Percentiles rank a stretch among this genome's conserved stretches.
Conservation (phyloP, 2,113 vertebrate species). For the Tylochromis polylepis region DNA sequence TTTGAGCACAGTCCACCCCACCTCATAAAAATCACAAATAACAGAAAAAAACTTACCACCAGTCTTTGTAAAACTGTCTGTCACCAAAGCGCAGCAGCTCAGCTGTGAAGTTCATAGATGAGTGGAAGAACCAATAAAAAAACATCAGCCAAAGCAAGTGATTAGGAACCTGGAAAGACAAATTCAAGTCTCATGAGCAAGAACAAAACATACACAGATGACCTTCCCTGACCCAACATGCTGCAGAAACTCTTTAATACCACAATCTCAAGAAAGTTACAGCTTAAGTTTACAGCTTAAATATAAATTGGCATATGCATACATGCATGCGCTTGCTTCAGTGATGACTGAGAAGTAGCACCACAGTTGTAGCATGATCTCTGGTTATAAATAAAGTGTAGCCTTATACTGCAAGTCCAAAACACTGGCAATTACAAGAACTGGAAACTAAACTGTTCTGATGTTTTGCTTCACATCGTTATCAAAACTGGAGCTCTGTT, state of each 20-base stretch:
- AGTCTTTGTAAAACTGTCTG: slow-evolving; percentile 91
- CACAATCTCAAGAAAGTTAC: not conserved
- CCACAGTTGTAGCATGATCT: not conserved
- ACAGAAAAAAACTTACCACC: slow-evolving; percentile 78
- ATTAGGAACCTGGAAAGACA: slow-evolving; percentile 82
- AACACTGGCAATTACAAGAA: not conserved
- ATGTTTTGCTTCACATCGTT: not conserved
- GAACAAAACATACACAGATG: not conserved
- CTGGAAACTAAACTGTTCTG: not conserved
- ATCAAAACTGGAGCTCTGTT: not conserved
- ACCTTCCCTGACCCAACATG: not conserved
- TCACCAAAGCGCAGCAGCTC: slow-evolving; percentile 89
- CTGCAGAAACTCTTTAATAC: not conserved
- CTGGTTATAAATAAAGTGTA: not conserved
- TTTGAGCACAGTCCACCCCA: not conserved
- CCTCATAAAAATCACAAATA: not conserved
- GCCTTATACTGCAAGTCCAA: not conserved
- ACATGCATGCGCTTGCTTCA: not conserved
- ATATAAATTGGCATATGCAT: not conserved
- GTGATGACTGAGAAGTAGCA: not conserved
- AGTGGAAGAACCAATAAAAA: slow-evolving; percentile 94
- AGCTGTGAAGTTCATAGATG: slow-evolving; percentile 83
- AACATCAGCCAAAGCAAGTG: slow-evolving; percentile 93
- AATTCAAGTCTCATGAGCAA: not conserved
- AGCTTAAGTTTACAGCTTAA: not conserved